Evolutionary conservation across 1,140 invertebrate species (phyloP).

Genomic region (Melipona quadrifasciata): DNA sequence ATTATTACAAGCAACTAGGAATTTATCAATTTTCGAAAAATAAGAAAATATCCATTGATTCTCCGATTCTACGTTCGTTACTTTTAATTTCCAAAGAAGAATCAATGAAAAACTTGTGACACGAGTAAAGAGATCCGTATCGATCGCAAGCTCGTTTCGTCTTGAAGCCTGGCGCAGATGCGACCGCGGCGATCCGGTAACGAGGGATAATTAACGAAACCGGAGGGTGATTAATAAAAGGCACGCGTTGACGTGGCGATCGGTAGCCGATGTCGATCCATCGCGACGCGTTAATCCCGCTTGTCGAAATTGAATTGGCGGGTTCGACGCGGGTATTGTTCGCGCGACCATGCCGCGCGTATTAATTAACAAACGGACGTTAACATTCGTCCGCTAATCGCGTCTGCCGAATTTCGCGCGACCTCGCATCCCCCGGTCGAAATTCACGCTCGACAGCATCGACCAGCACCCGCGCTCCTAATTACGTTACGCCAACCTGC

Average conservation of each 20-base stretch:
- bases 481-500: background rate
- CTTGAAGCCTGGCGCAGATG: background rate
- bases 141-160: background rate
- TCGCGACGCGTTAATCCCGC: conserved; percentile 63
- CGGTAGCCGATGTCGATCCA: conserved; percentile 54
- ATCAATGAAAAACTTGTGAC: background rate
- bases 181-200: conserved; percentile 47
- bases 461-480: background rate
- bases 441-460: background rate
- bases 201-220: conserved; percentile 68
- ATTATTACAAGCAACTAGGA: background rate
- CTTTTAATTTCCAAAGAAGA: background rate
- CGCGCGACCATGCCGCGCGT: conserved; percentile 43
- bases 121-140: background rate
- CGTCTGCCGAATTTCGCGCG: conserved; percentile 12
- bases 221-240: conserved; percentile 63
- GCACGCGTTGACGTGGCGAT: conserved; percentile 47
- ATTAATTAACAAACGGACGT: conserved; percentile 67
- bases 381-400: conserved; percentile 59
- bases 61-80: no score
- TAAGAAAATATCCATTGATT: no score
- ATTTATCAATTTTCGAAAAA: no score
- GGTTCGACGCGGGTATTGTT: conserved; percentile 60
- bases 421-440: background rate
- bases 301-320: conserved; percentile 67